Evolutionary conservation across 2,797 vertebrate species (phyloP).

Genomic region (Enoplosus armatus): DNA sequence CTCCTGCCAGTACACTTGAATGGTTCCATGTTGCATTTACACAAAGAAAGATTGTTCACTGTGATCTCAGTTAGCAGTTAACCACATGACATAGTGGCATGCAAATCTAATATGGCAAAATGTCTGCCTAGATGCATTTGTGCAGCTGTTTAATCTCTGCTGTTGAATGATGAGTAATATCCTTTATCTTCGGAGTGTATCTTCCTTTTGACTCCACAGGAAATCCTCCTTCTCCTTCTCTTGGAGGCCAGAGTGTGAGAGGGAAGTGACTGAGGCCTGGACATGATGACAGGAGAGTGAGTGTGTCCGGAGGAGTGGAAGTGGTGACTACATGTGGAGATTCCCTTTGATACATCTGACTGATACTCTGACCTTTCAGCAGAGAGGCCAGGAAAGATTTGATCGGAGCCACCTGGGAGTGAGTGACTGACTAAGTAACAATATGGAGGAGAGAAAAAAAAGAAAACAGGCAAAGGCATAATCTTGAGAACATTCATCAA

Average conservation of each 20-base stretch:
- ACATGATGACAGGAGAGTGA: conserved; percentile 67
- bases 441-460: background rate
- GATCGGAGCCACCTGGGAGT: conserved; percentile 16
- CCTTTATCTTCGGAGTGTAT: conserved; percentile 42
- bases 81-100: background rate
- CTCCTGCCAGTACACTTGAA: conserved; percentile 7
- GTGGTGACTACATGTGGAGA: conserved; percentile 38
- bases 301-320: conserved; percentile 57
- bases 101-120: background rate
- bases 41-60: conserved; percentile 9
- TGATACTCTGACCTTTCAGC: conserved; percentile 30
- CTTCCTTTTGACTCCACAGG: conserved; percentile 56
- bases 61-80: background rate
- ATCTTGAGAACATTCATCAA: conserved; percentile 92
- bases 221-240: conserved; percentile 51
- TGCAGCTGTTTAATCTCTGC: conserved; percentile 37
- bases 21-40: conserved; percentile 12
- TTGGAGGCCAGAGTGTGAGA: conserved; percentile 9
- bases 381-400: background rate
- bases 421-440: conserved; percentile 1
- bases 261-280: conserved; percentile 54
- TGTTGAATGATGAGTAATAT: conserved; percentile 48
- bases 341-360: conserved; percentile 54
- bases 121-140: background rate
- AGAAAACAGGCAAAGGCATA: conserved; percentile 42